Conservation (phyloP, 2,113 vertebrate species). For the Crotophaga sulcirostris region DNA sequence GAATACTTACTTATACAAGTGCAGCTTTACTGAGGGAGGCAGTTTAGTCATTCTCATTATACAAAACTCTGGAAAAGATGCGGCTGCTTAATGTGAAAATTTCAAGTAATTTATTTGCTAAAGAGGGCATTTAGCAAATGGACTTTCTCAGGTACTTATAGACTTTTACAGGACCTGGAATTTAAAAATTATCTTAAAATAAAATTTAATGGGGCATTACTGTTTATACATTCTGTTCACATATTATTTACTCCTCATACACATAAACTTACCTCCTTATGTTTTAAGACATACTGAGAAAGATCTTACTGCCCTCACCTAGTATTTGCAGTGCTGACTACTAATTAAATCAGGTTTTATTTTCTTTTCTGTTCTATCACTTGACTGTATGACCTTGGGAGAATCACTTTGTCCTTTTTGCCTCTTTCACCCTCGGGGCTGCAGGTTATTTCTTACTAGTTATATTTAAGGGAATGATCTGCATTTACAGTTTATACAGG, state of each 20-base stretch:
- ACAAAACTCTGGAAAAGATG: background rate
- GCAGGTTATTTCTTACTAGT: background rate
- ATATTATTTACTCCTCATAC: background rate
- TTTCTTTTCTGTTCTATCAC: background rate
- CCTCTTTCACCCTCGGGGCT: background rate
- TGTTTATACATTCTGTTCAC: background rate
- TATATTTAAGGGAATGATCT: background rate
- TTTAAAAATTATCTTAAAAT: background rate
- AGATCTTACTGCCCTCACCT: background rate
- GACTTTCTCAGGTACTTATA: background rate
- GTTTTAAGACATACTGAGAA: background rate
- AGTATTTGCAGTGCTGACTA: background rate
- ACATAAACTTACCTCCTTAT: background rate
- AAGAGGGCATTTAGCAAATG: background rate
- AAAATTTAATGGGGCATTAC: background rate
- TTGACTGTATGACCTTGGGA: background rate
- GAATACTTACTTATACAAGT: background rate
- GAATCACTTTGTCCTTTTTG: background rate
- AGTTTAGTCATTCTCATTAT: background rate
- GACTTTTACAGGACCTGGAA: background rate
- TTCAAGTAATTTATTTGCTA: background rate
- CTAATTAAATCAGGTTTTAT: background rate
- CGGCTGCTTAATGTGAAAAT: background rate
- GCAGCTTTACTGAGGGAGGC: background rate
- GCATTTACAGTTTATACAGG: background rate